These are phyloP conservation scores for Idaea biselata DNA, from an alignment of 2,888 invertebrate genomes.

Conservation along the genomic window DNA sequence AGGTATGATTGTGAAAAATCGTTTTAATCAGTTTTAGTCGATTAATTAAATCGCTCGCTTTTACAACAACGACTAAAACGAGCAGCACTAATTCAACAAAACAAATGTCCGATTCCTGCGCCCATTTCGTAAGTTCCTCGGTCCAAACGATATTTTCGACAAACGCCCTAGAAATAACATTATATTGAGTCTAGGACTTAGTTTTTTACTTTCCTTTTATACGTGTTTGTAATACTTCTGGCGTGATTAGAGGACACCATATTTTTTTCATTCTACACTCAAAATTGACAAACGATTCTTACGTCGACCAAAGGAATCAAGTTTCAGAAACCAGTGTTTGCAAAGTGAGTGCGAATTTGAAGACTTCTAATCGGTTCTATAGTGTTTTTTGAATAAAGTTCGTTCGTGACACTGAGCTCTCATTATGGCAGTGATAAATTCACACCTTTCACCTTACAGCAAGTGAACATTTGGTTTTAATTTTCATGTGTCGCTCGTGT, in stretches of 20 bases:
- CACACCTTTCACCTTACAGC: conserved; percentile 73
- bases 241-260: conserved; percentile 18
- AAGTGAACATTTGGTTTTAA: conserved; percentile 69
- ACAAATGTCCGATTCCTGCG: conserved; percentile 80
- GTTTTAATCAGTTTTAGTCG: conserved; percentile 8
- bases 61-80: conserved; percentile 35
- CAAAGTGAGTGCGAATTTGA: conserved; percentile 52
- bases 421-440: conserved; percentile 69
- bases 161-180: conserved; percentile 58
- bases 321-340: conserved; percentile 74
- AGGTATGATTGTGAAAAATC: no score
- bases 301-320: conserved; percentile 75
- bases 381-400: conserved; percentile 27
- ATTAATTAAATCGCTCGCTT: conserved; percentile 5
- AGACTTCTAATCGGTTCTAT: conserved; percentile 38
- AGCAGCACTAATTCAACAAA: conserved; percentile 62
- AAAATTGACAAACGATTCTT: conserved; percentile 53
- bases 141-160: conserved; percentile 66
- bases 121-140: conserved; percentile 79
- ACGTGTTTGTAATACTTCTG: conserved; percentile 22
- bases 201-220: conserved; percentile 30
- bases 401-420: conserved; percentile 42
- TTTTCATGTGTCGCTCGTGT: conserved; percentile 71
- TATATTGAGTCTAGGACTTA: conserved; percentile 15
- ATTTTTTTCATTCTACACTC: conserved; percentile 46